phyloP scores from a whole-genome alignment of 2,888 invertebrate species.

The Clanis bilineata region DNA sequence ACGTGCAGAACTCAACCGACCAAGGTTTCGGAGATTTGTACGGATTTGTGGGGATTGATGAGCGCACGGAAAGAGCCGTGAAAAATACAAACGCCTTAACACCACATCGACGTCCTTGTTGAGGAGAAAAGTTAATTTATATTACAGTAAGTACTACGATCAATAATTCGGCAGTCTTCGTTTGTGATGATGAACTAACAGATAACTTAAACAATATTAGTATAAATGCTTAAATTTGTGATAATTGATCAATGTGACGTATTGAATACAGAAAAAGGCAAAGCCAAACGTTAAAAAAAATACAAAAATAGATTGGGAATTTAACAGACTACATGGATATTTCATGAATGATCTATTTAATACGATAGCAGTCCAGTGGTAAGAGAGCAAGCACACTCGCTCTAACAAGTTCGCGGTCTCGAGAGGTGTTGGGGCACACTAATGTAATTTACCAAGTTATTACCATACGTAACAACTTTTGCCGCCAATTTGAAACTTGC shows the following conservation, averaged over 20 bases:
- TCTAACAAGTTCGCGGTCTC: not conserved
- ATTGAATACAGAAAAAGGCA: too few relatives aligned
- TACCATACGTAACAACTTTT: constrained; percentile 10
- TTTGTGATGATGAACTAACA: too few relatives aligned
- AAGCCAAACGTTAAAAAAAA: too few relatives aligned
- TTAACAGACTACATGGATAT: too few relatives aligned
- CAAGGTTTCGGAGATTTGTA: not conserved
- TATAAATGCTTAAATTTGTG: too few relatives aligned
- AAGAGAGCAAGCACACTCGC: not conserved
- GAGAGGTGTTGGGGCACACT: not conserved
- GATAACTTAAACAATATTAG: too few relatives aligned
- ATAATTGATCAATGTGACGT: too few relatives aligned
- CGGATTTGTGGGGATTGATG: not conserved
- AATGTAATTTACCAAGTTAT: constrained; percentile 10
- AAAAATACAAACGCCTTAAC: not conserved
- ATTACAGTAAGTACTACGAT: too few relatives aligned
- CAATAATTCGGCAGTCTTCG: too few relatives aligned
- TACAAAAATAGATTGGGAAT: too few relatives aligned
- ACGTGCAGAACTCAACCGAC: not conserved
- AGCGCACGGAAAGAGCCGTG: not conserved
- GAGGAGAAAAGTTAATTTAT: not conserved
- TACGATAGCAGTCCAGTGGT: not conserved
- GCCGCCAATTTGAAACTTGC: constrained; percentile 6
- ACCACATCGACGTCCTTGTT: not conserved
- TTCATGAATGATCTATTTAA: not conserved